phyloP scores from a whole-genome alignment of 2,888 invertebrate species.

The Xanthostigma xanthostigma region DNA sequence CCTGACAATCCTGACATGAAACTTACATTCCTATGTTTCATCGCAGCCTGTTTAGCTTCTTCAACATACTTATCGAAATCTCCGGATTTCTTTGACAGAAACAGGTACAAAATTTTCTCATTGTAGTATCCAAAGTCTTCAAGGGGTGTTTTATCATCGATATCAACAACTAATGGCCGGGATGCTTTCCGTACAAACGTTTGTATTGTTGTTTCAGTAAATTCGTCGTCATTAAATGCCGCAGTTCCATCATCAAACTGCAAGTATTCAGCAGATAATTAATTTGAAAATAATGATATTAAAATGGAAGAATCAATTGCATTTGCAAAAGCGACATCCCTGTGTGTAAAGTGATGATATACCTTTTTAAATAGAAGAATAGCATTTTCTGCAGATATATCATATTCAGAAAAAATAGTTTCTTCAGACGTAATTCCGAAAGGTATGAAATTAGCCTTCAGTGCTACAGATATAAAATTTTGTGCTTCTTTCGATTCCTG shows the following conservation, averaged over 20 bases:
- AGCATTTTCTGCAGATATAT: constrained; percentile 47
- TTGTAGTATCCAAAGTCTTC: constrained; percentile 98
- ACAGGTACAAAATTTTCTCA: constrained; percentile 90
- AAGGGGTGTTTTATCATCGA: constrained; percentile 93
- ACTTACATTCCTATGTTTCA: too few relatives aligned
- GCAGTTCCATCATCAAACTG: constrained; percentile 78
- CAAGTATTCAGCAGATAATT: constrained; percentile 11
- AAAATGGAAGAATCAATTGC: too few relatives aligned
- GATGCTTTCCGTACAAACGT: constrained; percentile 73
- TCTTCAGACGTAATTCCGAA: constrained; percentile 77
- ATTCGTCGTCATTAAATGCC: constrained; percentile 49
- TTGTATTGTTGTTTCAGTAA: constrained; percentile 45
- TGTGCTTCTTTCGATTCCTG: constrained; percentile 65
- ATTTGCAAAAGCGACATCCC: too few relatives aligned
- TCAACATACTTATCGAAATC: constrained; percentile 69
- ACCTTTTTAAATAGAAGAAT: constrained; percentile 87
- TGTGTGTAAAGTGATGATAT: too few relatives aligned
- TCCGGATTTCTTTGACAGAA: constrained; percentile 82
- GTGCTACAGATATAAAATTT: constrained; percentile 67
- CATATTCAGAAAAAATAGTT: constrained; percentile 64
- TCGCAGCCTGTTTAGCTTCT: constrained; percentile 69
- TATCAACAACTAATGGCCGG: constrained; percentile 84
- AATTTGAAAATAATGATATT: too few relatives aligned
- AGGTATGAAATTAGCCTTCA: constrained; percentile 67
- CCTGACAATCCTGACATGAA: too few relatives aligned